phyloP scores from a whole-genome alignment of 1,140 invertebrate species.

The Mercenaria mercenaria region DNA sequence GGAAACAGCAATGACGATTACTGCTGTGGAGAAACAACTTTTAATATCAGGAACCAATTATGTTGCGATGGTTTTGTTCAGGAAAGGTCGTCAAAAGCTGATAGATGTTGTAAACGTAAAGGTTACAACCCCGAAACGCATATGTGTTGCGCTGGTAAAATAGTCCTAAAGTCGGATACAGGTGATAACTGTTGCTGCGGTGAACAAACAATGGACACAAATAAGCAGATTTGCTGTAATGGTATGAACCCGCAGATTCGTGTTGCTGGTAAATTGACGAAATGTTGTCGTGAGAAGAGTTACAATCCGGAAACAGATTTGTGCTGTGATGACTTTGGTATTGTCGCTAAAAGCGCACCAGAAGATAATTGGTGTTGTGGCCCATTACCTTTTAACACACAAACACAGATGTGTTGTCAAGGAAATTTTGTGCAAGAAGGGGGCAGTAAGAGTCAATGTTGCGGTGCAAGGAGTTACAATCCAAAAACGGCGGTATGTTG shows the following conservation, averaged over 20 bases:
- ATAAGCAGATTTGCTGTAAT: slow-evolving; percentile 21
- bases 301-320: not conserved
- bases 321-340: not conserved
- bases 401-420: slow-evolving; percentile 26
- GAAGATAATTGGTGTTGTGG: slow-evolving; percentile 44
- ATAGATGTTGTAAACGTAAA: slow-evolving; percentile 2
- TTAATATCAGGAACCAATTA: slow-evolving; percentile 24
- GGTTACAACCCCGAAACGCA: slow-evolving; percentile 13
- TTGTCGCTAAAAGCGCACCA: not conserved
- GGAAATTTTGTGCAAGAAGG: slow-evolving; percentile 9
- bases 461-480: slow-evolving; percentile 20
- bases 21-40: slow-evolving; percentile 2
- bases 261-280: not conserved
- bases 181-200: slow-evolving; percentile 33
- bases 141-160: slow-evolving; percentile 10
- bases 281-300: slow-evolving; percentile 17
- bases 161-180: not conserved
- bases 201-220: not conserved
- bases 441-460: slow-evolving; percentile 19
- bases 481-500: not conserved
- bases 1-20: slow-evolving; percentile 15
- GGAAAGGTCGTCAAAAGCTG: not conserved
- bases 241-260: not conserved
- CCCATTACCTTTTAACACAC: not conserved
- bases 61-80: slow-evolving; percentile 9